A percentile compares a stretch with the other conserved stretches of the same genome.
Conservation (phyloP, 2,888 invertebrate species). For the Maniola hyperantus region DNA sequence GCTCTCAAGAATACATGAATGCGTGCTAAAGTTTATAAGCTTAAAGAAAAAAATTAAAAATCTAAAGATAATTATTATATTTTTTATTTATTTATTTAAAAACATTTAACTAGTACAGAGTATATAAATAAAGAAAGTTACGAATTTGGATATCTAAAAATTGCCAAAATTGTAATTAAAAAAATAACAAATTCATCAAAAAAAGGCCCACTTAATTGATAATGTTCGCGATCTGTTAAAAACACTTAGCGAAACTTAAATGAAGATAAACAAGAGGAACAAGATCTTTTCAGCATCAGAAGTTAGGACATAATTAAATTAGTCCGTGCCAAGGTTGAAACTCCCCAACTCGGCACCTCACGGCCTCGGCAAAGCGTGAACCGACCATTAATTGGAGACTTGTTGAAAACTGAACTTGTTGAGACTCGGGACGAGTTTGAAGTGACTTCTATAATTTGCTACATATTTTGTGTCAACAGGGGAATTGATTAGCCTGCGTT, state of each 20-base stretch:
- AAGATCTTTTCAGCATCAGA: slow-evolving; percentile 4
- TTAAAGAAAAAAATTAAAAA: too few relatives aligned
- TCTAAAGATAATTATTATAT: too few relatives aligned
- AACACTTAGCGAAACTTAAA: slow-evolving; percentile 8
- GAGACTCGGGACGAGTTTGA: slow-evolving; percentile 5
- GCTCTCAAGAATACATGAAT: too few relatives aligned
- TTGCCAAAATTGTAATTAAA: not conserved
- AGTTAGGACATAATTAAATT: slow-evolving; percentile 17
- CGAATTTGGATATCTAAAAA: too few relatives aligned
- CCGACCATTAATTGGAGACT: slow-evolving; percentile 29
- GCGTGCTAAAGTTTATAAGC: too few relatives aligned
- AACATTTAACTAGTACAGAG: too few relatives aligned
- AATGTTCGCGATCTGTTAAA: not conserved
- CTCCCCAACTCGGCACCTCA: slow-evolving; percentile 13
- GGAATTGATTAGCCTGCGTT: slow-evolving; percentile 13
- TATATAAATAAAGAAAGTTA: too few relatives aligned
- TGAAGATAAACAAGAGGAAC: slow-evolving; percentile 4
- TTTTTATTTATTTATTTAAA: too few relatives aligned
- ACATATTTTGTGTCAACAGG: slow-evolving; percentile 10
- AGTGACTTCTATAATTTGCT: slow-evolving; percentile 4
- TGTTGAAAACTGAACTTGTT: slow-evolving; percentile 23
- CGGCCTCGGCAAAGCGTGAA: slow-evolving; percentile 14
- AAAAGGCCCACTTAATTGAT: not conserved
- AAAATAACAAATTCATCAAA: not conserved
- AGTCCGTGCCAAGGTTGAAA: slow-evolving; percentile 18